Base-by-base conservation (phyloP, 64 coral and sea anemone species). In the Stichodactyla helianthus region DNA sequence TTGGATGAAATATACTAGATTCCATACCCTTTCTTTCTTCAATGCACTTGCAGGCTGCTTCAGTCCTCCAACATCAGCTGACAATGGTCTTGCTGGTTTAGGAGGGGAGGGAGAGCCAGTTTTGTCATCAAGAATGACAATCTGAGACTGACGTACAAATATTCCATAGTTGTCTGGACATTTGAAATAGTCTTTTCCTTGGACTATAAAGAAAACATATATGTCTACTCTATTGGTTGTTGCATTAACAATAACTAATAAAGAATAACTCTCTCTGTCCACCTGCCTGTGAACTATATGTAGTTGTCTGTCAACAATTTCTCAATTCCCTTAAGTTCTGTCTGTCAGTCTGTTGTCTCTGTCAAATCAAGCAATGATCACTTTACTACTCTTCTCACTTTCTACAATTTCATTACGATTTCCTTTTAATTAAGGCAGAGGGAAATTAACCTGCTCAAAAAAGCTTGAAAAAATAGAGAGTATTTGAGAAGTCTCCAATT, bases 131-230 rank as follows among this genome's bases (percentile, higher is more conserved):
- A 91, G 51, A 20, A 91, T 57, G 28, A 78, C 60, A 67, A 93
- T 86, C 64, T 97, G 88, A 78, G 96, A 94, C 82, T 98, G 96
- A 6, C 96, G 85, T 19, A 99, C 90, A 99, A 99, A 99, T 87
- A 99, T 99, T 18, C 96, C 96, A 95, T 99, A 82, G 65, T 95
- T 95, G 5, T 99, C 96, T 50, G 88, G 55, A 91, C 96, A 99
- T 53, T 92, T 99, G 86, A 99, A 99, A 64, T 99, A 99, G 55
- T 99, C 90, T 91, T 99, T 99, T 11, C 96, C 96, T 82, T 99
- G 96, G 57, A 99, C 96, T 99, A 54, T 14, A 94, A 85, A 28
- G 10, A 74, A 31, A 23, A 35, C 35, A 44, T 44, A 44, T 44
- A 44, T 44, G 35, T 44, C 35, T 44, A 44, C 35, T 44, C 35